Percentiles rank a stretch among this genome's conserved stretches.
Conservation (phyloP, 2,797 vertebrate species). For the Pseudochirops cupreus region DNA sequence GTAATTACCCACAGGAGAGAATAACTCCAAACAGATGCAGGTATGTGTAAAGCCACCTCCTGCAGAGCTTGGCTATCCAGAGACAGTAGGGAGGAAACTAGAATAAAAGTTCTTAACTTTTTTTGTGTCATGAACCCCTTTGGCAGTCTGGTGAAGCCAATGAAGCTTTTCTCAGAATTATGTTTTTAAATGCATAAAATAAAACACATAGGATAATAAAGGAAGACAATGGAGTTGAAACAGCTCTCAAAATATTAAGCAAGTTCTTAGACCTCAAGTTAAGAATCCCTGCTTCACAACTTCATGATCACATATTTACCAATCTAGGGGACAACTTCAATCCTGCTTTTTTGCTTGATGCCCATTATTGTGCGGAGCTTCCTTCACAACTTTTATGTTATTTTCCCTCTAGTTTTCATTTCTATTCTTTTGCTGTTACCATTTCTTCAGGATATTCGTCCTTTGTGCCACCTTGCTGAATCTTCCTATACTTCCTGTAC, state of each 20-base stretch:
- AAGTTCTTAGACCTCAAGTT: not conserved
- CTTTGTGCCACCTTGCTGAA: not conserved
- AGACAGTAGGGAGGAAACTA: not conserved
- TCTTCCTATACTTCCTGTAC: not conserved
- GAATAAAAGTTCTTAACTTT: not conserved
- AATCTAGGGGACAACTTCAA: not conserved
- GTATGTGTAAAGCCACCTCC: not conserved
- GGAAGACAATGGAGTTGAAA: not conserved
- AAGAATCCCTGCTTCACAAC: not conserved
- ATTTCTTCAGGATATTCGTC: not conserved
- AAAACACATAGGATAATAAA: not conserved
- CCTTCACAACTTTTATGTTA: not conserved
- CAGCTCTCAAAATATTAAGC: not conserved
- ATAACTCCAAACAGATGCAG: not conserved
- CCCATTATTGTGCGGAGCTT: slow-evolving; percentile 10
- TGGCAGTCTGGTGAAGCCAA: not conserved
- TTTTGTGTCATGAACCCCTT: not conserved
- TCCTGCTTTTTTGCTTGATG: not conserved
- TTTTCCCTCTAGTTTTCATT: not conserved
- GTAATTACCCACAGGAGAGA: not conserved
- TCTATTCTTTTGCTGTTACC: not conserved
- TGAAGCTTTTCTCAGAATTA: not conserved
- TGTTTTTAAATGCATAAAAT: not conserved
- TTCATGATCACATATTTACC: not conserved
- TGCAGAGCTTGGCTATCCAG: not conserved